A percentile compares a stretch with the other conserved stretches of the same genome.
Conservation (phyloP, 2,888 invertebrate species). For the Cryptophagus acutangulus region DNA sequence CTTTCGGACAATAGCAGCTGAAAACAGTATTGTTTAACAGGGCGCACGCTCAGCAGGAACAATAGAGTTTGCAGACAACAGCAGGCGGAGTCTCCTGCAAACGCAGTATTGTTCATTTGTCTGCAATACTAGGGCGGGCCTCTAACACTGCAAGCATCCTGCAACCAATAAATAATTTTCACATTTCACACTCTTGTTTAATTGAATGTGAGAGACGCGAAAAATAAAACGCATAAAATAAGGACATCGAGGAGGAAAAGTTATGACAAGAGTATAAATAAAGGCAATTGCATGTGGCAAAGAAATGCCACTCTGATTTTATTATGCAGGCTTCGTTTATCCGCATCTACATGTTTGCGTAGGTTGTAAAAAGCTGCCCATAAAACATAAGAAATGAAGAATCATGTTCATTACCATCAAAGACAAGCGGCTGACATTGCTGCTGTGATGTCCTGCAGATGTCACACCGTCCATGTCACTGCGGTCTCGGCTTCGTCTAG, state of each 20-base stretch:
- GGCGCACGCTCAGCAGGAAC: slow-evolving; percentile 47
- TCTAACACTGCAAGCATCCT: slow-evolving; percentile 24
- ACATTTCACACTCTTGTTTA: too few relatives aligned
- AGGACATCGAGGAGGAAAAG: too few relatives aligned
- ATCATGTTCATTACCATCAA: slow-evolving; percentile 33
- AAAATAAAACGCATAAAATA: too few relatives aligned
- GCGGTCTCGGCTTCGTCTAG: slow-evolving; percentile 14
- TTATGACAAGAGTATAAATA: too few relatives aligned
- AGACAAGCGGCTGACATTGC: slow-evolving; percentile 32
- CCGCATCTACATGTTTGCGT: background rate
- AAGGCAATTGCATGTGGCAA: too few relatives aligned
- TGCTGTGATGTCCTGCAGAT: slow-evolving; percentile 28
- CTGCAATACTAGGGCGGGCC: slow-evolving; percentile 40
- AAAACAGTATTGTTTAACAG: slow-evolving; percentile 44
- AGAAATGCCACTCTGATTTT: too few relatives aligned
- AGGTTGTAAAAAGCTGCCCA: slow-evolving; percentile 1
- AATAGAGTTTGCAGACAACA: slow-evolving; percentile 46
- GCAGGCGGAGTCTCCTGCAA: slow-evolving; percentile 45
- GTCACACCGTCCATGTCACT: slow-evolving; percentile 29
- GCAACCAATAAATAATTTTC: slow-evolving; percentile 36
- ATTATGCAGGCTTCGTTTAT: too few relatives aligned
- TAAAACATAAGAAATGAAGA: slow-evolving; percentile 29
- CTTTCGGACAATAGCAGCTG: slow-evolving; percentile 44
- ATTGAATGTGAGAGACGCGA: too few relatives aligned
- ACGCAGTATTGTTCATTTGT: slow-evolving; percentile 50